phyloP scores from a whole-genome alignment of 2,113 vertebrate genomes.

The Elephantulus edwardii region DNA sequence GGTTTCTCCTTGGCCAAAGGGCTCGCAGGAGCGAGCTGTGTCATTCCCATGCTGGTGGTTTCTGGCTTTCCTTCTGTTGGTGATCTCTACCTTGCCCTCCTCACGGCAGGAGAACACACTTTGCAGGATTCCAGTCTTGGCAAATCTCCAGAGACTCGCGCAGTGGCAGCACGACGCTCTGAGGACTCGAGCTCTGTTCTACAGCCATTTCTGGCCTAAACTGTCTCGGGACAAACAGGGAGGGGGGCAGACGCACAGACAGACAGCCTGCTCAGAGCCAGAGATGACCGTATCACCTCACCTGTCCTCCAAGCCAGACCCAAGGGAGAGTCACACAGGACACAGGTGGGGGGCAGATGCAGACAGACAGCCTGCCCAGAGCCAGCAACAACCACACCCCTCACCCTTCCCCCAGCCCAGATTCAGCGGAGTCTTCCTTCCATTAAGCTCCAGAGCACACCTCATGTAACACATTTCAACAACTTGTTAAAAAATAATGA shows the following conservation, averaged over 20 bases:
- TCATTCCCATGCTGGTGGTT: too few relatives aligned
- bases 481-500: neutral
- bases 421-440: neutral
- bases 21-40: neutral
- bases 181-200: too few relatives aligned
- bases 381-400: neutral
- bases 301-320: neutral
- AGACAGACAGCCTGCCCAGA: neutral
- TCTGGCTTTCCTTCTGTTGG: neutral
- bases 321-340: too few relatives aligned
- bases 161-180: too few relatives aligned
- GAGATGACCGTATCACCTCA: neutral
- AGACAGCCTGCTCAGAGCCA: neutral
- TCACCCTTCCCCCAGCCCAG: neutral
- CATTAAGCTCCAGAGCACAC: neutral
- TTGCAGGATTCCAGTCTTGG: neutral
- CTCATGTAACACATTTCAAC: neutral
- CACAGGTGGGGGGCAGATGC: neutral
- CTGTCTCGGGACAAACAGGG: too few relatives aligned
- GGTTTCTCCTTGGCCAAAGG: neutral
- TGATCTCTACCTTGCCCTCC: too few relatives aligned
- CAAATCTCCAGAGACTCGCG: rapidly evolving
- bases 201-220: rapidly evolving
- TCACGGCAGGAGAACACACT: neutral
- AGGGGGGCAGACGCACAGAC: neutral